Percentiles rank a stretch among this genome's conserved stretches.
Conservation (phyloP, 2,797 vertebrate genomes). For the Scyliorhinus canicula region DNA sequence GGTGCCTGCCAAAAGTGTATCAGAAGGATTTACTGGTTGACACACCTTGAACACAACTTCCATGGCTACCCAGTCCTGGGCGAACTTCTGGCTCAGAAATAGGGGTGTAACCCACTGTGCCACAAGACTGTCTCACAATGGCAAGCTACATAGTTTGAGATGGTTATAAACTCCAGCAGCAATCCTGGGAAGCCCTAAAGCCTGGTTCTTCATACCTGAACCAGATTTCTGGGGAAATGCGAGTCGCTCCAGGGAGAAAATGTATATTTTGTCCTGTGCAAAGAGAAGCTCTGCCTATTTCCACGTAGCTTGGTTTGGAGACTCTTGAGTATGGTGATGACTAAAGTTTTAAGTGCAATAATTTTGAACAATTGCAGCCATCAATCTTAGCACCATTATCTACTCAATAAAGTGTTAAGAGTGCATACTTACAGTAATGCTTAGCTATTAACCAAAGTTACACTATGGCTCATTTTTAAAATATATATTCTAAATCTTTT, state of each 20-base stretch:
- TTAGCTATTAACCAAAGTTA: not conserved
- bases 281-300: not conserved
- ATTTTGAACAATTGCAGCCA: not conserved
- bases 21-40: no score
- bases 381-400: not conserved
- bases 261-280: not conserved
- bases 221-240: not conserved
- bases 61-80: no score
- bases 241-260: not conserved
- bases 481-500: not conserved
- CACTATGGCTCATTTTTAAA: not conserved
- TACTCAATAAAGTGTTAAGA: not conserved
- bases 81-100: no score
- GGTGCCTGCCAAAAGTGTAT: no score
- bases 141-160: not conserved
- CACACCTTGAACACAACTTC: no score
- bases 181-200: not conserved
- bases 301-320: not conserved
- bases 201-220: not conserved
- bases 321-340: not conserved
- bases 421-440: not conserved
- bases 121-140: no score
- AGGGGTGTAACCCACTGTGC: no score
- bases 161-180: not conserved
- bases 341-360: not conserved